Evolutionary conservation across 2,113 vertebrate genomes (phyloP), one percentile per base, ranked within the genome.

Genomic region (western clawed frog (Xenopus tropicalis)): DNA sequence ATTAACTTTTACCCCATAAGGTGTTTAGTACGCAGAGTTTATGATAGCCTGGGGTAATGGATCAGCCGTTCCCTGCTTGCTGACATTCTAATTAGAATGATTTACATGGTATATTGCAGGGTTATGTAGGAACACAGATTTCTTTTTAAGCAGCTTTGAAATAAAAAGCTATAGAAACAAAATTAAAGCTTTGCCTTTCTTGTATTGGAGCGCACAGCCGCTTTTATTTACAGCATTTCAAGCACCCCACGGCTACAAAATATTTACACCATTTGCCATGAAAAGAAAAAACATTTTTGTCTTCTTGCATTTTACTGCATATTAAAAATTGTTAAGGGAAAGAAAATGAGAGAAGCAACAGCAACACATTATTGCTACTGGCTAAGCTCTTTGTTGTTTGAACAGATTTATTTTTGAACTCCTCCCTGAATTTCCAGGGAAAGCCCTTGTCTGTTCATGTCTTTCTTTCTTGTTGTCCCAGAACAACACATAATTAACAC

Each of bases 1-100:
- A 75, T 75, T 75, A 68, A 75, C 14, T 75, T 68, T 75, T 75
- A 62, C 56, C 65, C 65, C 57, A 12, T 61, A 69, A 75, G 72
- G 65, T 68, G 72, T 69, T 69, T 75, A 52, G 61, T 62, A 61
- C 19, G 42, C 29, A 52, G 44, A 46, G 17, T 52, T 42, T 62
- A 69, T 69, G 64, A 61, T 20, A 61, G 65, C 72, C 57, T 43
- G n/a, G 20, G 61, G 72, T 57, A 61, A 68, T 44, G 57, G 48
- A 65, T 65, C 48, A 56, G 61, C 54, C 52, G 63, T 67, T 74
- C 48, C 61, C 22, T 52, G 11, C 23, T 17, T 37, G 57, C 57
- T 52, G 72, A 67, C 57, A 75, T 68, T 75, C 51, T 62, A 68
- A 74, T 74, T 68, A 74, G 56, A 68, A 61, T 68, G n/a, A 61